These are phyloP conservation scores for Bombus pyrosoma DNA, from an alignment of 1,140 invertebrate species.

Conservation along the genomic window DNA sequence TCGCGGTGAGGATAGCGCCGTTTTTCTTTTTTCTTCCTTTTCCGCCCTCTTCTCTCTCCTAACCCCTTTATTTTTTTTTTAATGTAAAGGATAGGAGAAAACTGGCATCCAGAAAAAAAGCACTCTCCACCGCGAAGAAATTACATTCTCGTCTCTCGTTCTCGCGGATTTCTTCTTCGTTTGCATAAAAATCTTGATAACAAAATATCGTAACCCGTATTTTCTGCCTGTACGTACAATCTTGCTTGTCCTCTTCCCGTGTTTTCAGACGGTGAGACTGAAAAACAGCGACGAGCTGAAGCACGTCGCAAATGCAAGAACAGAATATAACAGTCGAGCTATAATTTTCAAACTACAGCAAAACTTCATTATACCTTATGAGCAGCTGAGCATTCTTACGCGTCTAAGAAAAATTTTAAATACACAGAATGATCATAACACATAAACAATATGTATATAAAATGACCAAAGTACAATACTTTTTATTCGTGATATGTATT, in stretches of 20 bases:
- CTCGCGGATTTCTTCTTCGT: slow-evolving; percentile 36
- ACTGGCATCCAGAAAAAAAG: slow-evolving; percentile 23
- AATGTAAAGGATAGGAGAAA: not conserved
- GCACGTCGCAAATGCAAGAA: not conserved
- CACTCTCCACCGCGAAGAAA: slow-evolving; percentile 41
- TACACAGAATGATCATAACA: too few relatives aligned
- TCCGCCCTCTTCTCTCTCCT: not conserved
- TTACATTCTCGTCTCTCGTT: slow-evolving; percentile 27
- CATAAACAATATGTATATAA: too few relatives aligned
- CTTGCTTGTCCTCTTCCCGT: not conserved
- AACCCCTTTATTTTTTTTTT: not conserved
- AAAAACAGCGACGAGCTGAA: not conserved
- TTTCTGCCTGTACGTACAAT: not conserved
- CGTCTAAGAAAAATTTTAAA: too few relatives aligned
- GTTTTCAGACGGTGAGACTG: not conserved
- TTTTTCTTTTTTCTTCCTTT: not conserved
- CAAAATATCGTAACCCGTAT: slow-evolving; percentile 46
- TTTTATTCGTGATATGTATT: too few relatives aligned
- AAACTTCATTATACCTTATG: too few relatives aligned
- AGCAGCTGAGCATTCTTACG: too few relatives aligned
- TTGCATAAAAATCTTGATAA: slow-evolving; percentile 58
- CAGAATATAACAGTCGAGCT: too few relatives aligned
- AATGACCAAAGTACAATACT: too few relatives aligned
- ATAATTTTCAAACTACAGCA: too few relatives aligned
- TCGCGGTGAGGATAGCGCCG: slow-evolving; percentile 36